Conservation (phyloP, 1,140 invertebrate species). For the Metopolophium dirhodum region DNA sequence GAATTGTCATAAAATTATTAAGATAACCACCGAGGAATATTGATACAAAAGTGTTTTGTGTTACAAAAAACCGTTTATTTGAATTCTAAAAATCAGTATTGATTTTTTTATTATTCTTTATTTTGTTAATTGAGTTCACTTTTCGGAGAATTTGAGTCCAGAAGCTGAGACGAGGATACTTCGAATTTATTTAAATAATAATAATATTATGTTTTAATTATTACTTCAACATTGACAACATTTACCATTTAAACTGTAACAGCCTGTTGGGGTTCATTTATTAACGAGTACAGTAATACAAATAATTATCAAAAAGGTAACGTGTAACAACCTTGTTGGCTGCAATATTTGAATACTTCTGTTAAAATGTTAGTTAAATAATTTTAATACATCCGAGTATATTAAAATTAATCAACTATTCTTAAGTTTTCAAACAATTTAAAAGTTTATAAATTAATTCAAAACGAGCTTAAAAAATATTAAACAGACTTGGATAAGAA, state of each 20-base stretch:
- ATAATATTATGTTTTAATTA: neutral
- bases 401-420: neutral
- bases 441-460: neutral
- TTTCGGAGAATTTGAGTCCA: slow-evolving; percentile 7
- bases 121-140: neutral
- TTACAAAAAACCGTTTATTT: slow-evolving; percentile 2
- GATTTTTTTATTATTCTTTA: neutral
- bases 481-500: neutral
- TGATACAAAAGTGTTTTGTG: neutral
- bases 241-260: neutral
- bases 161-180: neutral
- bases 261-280: no score
- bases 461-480: neutral
- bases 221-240: neutral
- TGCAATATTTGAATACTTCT: neutral
- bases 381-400: neutral
- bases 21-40: neutral
- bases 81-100: neutral
- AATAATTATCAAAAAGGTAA: neutral
- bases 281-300: neutral
- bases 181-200: slow-evolving; percentile 8
- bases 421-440: neutral
- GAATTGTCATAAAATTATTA: neutral
- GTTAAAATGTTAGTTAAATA: neutral
- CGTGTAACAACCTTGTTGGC: neutral